phyloP scores from a whole-genome alignment of 2,888 invertebrate species.

The Xylota sylvarum region DNA sequence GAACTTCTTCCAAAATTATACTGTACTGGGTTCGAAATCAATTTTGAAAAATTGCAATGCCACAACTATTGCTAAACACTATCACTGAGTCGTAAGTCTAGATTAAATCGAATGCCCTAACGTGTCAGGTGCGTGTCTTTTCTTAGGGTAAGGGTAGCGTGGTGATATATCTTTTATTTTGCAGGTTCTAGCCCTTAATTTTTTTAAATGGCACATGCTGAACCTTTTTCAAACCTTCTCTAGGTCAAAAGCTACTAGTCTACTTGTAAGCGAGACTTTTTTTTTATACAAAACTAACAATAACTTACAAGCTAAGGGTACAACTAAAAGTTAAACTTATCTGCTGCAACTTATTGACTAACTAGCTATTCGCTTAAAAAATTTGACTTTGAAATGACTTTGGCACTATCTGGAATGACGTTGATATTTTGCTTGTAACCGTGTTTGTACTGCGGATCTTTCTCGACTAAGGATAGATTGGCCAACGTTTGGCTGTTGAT shows the following conservation, averaged over 20 bases:
- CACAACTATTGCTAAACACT: too few relatives aligned
- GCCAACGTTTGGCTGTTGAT: slow-evolving; percentile 16
- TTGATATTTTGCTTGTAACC: slow-evolving; percentile 81
- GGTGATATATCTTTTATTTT: too few relatives aligned
- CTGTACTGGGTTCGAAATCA: too few relatives aligned
- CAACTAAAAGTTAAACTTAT: not conserved
- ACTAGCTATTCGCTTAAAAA: slow-evolving; percentile 77
- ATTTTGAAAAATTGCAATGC: too few relatives aligned
- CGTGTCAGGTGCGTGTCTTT: not conserved
- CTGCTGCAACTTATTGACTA: not conserved
- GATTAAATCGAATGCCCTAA: too few relatives aligned
- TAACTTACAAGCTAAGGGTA: not conserved
- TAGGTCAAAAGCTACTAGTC: not conserved
- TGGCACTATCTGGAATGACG: slow-evolving; percentile 81
- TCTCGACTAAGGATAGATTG: slow-evolving; percentile 47
- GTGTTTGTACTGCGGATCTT: slow-evolving; percentile 58
- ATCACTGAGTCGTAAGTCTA: too few relatives aligned
- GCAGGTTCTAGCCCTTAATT: too few relatives aligned
- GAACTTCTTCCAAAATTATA: too few relatives aligned
- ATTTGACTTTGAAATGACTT: slow-evolving; percentile 81
- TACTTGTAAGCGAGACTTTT: not conserved
- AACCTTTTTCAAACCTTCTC: not conserved
- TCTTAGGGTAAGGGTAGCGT: too few relatives aligned
- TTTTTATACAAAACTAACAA: not conserved
- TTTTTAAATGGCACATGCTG: not conserved